Evolutionary conservation across 2,797 vertebrate species (phyloP).

Genomic region (Ptychadena robeensis): DNA sequence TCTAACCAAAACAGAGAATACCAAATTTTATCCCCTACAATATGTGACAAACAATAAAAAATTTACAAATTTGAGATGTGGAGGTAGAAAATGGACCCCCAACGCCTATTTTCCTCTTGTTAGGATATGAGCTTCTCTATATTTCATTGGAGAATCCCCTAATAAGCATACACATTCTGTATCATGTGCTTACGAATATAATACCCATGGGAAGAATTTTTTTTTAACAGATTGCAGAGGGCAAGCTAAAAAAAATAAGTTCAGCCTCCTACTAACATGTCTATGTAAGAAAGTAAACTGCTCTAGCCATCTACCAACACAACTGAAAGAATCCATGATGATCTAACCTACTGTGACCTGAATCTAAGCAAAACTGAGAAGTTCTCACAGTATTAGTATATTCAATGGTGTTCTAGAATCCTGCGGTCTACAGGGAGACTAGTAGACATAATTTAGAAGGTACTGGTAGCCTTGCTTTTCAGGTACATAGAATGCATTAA

Average conservation of each 20-base stretch:
- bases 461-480: background rate
- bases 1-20: no score
- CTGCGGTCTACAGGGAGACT: background rate
- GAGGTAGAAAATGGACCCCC: no score
- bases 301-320: no score
- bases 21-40: background rate
- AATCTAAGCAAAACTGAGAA: no score
- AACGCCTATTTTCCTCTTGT: no score
- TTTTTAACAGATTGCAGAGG: background rate
- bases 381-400: background rate
- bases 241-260: background rate
- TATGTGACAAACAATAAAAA: background rate
- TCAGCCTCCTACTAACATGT: background rate
- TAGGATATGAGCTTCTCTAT: background rate
- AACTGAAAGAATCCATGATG: background rate
- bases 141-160: background rate
- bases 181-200: background rate
- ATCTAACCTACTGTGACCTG: no score
- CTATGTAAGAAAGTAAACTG: no score
- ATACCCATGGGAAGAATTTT: background rate
- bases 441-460: background rate
- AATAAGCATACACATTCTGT: background rate
- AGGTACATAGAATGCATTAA: slow-evolving; percentile 10
- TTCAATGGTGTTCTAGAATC: background rate
- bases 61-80: background rate